Percentiles rank a stretch among this genome's conserved stretches.
These are phyloP conservation scores for Miltochrista miniata DNA, from an alignment of 2,888 invertebrate species.

Conservation along the genomic window DNA sequence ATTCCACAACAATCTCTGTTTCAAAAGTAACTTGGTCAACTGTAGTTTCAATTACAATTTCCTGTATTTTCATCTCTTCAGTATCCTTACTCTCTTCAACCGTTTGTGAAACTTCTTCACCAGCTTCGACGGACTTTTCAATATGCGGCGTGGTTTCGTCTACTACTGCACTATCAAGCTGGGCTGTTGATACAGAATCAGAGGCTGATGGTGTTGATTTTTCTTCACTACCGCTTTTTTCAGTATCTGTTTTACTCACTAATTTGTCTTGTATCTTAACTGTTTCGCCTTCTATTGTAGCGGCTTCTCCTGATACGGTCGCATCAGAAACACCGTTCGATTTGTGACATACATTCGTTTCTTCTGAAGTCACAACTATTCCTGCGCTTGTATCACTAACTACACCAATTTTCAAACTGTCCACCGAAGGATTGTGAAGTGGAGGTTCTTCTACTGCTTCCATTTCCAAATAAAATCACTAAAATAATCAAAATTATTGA, in stretches of 20 bases:
- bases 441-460: conserved; percentile 49
- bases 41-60: conserved; percentile 34
- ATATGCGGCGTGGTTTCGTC: conserved; percentile 5
- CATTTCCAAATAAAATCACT: conserved; percentile 35
- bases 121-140: conserved; percentile 4
- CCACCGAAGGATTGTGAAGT: conserved; percentile 40
- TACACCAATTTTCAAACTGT: conserved; percentile 49
- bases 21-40: conserved; percentile 61
- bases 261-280: conserved; percentile 19
- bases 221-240: conserved; percentile 7
- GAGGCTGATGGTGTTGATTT: conserved; percentile 7
- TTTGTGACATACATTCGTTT: conserved; percentile 61
- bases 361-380: conserved; percentile 37
- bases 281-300: conserved; percentile 22
- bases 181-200: conserved; percentile 13
- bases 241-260: conserved; percentile 11
- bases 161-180: conserved; percentile 5
- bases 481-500: conserved; percentile 20
- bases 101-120: conserved; percentile 20
- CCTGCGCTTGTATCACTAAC: conserved; percentile 38
- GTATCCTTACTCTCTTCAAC: background rate
- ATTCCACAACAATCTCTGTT: conserved; percentile 73
- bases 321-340: conserved; percentile 66
- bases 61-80: conserved; percentile 14
- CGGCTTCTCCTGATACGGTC: conserved; percentile 31